phyloP scores from a whole-genome alignment of 2,888 invertebrate genomes.

The Alsophila aescularia region DNA sequence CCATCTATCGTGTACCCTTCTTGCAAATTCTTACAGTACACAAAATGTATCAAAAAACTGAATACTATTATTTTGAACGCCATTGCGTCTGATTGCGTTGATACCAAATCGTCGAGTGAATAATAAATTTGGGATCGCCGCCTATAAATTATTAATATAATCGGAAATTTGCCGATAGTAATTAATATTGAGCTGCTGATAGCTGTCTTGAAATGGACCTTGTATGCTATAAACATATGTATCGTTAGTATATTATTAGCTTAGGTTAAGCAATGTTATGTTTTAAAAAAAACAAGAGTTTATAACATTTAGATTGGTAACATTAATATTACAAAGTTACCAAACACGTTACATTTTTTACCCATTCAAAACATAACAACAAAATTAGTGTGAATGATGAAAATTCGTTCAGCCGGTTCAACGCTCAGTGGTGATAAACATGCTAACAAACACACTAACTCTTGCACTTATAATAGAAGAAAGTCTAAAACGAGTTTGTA shows the following conservation, averaged over 20 bases:
- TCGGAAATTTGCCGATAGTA: slow-evolving; percentile 24
- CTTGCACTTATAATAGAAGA: too few relatives aligned
- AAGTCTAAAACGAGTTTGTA: too few relatives aligned
- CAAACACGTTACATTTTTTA: too few relatives aligned
- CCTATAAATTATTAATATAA: slow-evolving; percentile 30
- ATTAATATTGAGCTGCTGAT: slow-evolving; percentile 7
- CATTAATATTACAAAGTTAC: too few relatives aligned
- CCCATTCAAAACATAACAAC: too few relatives aligned
- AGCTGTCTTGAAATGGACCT: neutral
- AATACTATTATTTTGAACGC: slow-evolving; percentile 14
- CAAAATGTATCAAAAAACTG: slow-evolving; percentile 1
- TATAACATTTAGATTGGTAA: too few relatives aligned
- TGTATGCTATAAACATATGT: neutral
- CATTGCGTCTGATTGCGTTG: slow-evolving; percentile 17
- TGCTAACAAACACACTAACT: too few relatives aligned
- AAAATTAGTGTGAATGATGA: too few relatives aligned
- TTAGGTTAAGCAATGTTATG: too few relatives aligned
- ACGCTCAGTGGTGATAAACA: too few relatives aligned
- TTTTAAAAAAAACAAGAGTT: too few relatives aligned
- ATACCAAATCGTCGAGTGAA: slow-evolving; percentile 4
- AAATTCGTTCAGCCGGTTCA: too few relatives aligned
- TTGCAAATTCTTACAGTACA: slow-evolving; percentile 7
- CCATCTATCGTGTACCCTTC: slow-evolving; percentile 18
- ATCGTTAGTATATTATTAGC: neutral
- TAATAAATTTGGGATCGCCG: neutral